Conservation (phyloP, 2,888 invertebrate genomes). For the Cinara cedri region DNA sequence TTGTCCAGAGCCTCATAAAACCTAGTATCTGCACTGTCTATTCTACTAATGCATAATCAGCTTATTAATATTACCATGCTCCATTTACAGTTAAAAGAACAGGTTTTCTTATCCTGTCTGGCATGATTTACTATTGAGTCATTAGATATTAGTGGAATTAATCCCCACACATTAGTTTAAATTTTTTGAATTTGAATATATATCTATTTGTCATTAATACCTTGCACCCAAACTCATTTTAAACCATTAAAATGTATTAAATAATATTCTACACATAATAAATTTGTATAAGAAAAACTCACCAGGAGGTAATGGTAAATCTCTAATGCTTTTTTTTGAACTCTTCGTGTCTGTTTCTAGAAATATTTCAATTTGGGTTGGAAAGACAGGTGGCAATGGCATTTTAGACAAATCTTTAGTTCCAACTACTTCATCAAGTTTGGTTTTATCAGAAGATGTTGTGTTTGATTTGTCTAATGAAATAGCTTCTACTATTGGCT, state of each 20-base stretch:
- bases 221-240: too few species aligned
- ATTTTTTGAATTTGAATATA: too few species aligned
- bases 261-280: conserved; percentile 2
- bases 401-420: conserved; percentile 5
- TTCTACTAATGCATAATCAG: too few species aligned
- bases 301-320: conserved; percentile 93
- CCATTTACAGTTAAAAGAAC: too few species aligned
- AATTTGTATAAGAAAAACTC: conserved; percentile 59
- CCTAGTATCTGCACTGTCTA: too few species aligned
- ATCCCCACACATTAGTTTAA: too few species aligned
- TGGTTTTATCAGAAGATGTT: background rate
- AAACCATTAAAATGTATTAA: background rate
- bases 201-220: too few species aligned
- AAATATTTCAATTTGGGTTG: background rate
- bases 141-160: too few species aligned
- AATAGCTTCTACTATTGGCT: conserved; percentile 11
- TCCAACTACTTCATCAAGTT: background rate
- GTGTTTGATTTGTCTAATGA: background rate
- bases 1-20: too few species aligned
- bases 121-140: too few species aligned
- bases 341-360: conserved; percentile 61
- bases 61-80: too few species aligned
- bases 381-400: conserved; percentile 12
- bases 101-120: too few species aligned
- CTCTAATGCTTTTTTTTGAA: conserved; percentile 80